phyloP scores from a whole-genome alignment of 2,113 vertebrate species.

The Trinectes maculatus region DNA sequence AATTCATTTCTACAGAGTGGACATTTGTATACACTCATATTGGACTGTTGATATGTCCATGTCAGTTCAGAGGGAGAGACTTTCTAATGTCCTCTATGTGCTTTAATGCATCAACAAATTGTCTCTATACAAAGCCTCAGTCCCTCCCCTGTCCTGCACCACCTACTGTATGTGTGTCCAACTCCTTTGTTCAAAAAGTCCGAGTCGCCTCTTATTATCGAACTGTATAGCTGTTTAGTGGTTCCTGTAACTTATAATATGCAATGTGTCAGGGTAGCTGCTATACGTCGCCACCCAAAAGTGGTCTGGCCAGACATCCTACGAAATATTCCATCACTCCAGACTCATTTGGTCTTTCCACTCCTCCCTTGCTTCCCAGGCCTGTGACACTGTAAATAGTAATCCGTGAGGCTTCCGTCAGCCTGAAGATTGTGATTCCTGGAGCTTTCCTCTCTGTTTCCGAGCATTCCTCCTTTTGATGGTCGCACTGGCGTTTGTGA shows the following conservation, averaged over 20 bases:
- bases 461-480: constrained; percentile 72
- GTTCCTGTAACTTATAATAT: constrained; percentile 45
- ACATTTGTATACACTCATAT: no score
- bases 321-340: constrained; percentile 52
- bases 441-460: constrained; percentile 73
- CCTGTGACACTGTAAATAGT: constrained; percentile 70
- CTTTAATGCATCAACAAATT: neutral
- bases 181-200: constrained; percentile 16
- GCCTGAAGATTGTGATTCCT: constrained; percentile 74
- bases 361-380: constrained; percentile 56
- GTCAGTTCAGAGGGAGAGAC: no score
- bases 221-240: constrained; percentile 29
- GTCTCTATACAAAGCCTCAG: neutral
- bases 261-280: constrained; percentile 29
- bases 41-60: neutral
- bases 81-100: neutral
- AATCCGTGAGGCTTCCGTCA: constrained; percentile 59
- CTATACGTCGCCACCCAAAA: constrained; percentile 52
- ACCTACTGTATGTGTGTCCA: neutral
- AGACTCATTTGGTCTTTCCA: constrained; percentile 65
- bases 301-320: constrained; percentile 60
- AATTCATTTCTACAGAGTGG: no score
- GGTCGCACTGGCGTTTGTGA: constrained; percentile 67
- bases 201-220: neutral
- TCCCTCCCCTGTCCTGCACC: neutral